phyloP scores from a whole-genome alignment of 2,113 vertebrate species.

The Pomatorhinus ruficollis region DNA sequence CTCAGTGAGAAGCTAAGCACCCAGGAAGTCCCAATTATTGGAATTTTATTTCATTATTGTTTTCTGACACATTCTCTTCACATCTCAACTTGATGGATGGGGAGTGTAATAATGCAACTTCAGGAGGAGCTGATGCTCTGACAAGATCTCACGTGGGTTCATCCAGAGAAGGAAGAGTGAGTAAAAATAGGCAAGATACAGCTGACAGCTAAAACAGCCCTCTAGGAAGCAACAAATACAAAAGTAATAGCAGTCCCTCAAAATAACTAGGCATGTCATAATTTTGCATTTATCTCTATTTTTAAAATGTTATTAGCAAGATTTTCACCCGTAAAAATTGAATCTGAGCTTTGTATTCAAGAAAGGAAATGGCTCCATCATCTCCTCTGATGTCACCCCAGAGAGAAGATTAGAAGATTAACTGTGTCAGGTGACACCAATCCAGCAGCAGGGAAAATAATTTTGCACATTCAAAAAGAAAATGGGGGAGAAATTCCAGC shows the following conservation, averaged over 20 bases:
- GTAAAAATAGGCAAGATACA: neutral
- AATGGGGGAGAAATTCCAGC: slow-evolving; percentile 13
- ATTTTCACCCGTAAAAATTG: neutral
- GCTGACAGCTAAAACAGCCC: neutral
- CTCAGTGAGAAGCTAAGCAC: rapidly evolving
- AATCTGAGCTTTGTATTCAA: slow-evolving; percentile 9
- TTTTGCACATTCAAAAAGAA: slow-evolving; percentile 24
- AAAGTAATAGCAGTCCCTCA: neutral
- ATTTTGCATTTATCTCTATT: neutral
- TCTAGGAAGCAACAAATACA: neutral
- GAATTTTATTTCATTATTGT: neutral
- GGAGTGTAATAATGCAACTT: neutral
- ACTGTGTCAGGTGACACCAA: neutral
- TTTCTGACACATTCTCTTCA: neutral
- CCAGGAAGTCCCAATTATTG: neutral
- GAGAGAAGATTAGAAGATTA: slow-evolving; percentile 65
- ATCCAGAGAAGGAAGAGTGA: neutral
- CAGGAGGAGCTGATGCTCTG: neutral
- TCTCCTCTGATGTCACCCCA: slow-evolving; percentile 51
- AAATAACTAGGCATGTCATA: neutral
- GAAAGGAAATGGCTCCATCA: neutral
- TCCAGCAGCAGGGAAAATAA: neutral
- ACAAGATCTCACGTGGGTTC: neutral
- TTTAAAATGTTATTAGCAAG: neutral
- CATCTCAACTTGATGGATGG: neutral